Evolutionary conservation across 2,113 vertebrate species (phyloP).

Genomic region (Triplophysa tibetana): DNA sequence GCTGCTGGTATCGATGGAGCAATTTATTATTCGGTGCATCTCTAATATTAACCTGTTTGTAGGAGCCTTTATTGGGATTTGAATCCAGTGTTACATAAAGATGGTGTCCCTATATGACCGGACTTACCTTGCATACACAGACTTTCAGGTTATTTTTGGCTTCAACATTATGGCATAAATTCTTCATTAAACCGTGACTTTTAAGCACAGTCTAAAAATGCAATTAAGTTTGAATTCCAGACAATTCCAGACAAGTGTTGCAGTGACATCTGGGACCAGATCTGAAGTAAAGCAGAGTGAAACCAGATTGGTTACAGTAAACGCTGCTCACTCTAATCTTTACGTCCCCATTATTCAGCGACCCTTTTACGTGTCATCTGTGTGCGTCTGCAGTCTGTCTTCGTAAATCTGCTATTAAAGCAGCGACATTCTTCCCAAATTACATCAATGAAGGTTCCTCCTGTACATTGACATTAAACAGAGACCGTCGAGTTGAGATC

Average conservation of each 20-base stretch:
- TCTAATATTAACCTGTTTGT: neutral
- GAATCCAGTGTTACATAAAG: slow-evolving; percentile 1
- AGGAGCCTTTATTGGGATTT: slow-evolving; percentile 1
- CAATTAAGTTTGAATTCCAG: neutral
- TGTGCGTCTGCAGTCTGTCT: slow-evolving; percentile 11
- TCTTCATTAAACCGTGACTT: slow-evolving; percentile 44
- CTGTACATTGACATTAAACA: slow-evolving; percentile 10
- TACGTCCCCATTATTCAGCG: neutral
- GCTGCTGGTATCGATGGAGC: too few species aligned
- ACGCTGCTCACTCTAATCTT: neutral
- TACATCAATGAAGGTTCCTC: neutral
- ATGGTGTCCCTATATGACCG: neutral
- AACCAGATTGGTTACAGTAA: neutral
- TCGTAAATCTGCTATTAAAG: neutral
- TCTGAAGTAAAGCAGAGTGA: neutral
- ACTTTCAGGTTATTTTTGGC: slow-evolving; percentile 30
- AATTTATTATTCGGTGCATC: too few species aligned
- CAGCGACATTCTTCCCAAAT: neutral
- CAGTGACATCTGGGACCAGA: neutral
- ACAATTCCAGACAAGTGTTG: neutral
- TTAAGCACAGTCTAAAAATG: slow-evolving; percentile 27
- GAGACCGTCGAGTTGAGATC: neutral
- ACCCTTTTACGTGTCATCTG: neutral
- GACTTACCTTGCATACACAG: slow-evolving; percentile 1
- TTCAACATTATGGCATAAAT: slow-evolving; percentile 36